phyloP scores from a whole-genome alignment of 2,888 invertebrate species.

The Drosophila sordidapex region DNA sequence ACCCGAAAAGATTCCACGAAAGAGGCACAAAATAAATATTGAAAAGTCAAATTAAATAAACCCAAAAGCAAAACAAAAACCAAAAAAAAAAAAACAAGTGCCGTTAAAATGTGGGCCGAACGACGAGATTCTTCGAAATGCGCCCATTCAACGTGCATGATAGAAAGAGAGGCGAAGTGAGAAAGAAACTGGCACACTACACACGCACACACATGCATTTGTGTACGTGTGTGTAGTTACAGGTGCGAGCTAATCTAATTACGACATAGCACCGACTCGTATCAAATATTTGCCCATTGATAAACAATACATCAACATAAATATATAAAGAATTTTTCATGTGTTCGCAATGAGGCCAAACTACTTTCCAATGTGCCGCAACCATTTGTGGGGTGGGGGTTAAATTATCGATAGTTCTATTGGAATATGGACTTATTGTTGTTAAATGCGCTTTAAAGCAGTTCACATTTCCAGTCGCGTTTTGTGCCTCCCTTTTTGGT shows the following conservation, averaged over 20 bases:
- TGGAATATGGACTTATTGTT: background rate
- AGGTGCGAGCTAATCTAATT: constrained; percentile 73
- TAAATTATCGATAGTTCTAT: background rate
- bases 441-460: background rate
- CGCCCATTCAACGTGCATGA: constrained; percentile 18
- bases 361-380: constrained; percentile 32
- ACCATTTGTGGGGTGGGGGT: background rate
- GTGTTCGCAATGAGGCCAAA: constrained; percentile 23
- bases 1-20: constrained; percentile 38
- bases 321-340: background rate
- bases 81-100: constrained; percentile 48
- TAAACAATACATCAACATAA: constrained; percentile 43
- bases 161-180: constrained; percentile 26
- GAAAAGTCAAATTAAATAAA: constrained; percentile 37
- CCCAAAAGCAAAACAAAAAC: constrained; percentile 28
- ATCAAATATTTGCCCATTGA: constrained; percentile 62
- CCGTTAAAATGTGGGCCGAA: constrained; percentile 44
- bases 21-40: constrained; percentile 46
- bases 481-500: background rate
- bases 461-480: background rate
- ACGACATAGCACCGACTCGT: constrained; percentile 49
- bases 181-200: constrained; percentile 56
- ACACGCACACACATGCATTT: constrained; percentile 18
- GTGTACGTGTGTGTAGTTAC: constrained; percentile 39
- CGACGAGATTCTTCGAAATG: constrained; percentile 28